Evolutionary conservation across 1,140 invertebrate genomes (phyloP).

Genomic region (Brachionus calyciflorus): DNA sequence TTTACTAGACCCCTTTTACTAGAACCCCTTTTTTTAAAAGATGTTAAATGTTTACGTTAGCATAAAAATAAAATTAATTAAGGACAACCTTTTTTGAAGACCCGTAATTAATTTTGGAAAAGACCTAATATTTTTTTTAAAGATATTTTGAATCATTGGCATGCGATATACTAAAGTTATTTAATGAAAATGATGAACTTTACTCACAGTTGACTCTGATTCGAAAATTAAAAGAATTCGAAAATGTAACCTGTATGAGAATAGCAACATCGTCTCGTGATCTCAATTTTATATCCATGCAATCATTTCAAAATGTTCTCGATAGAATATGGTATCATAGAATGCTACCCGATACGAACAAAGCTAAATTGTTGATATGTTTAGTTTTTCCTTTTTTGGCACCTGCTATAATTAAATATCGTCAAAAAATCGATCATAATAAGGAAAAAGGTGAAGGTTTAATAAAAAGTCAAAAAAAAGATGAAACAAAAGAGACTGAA

Average conservation of each 20-base stretch:
- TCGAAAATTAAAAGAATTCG: conserved; percentile 16
- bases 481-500: background rate
- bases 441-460: too few relatives aligned
- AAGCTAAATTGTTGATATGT: background rate
- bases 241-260: background rate
- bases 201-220: conserved; percentile 22
- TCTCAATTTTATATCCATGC: conserved; percentile 16
- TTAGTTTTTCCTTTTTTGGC: conserved; percentile 21
- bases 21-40: too few relatives aligned
- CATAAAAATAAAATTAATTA: too few relatives aligned
- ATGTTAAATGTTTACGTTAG: too few relatives aligned
- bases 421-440: background rate
- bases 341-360: conserved; percentile 30
- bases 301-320: conserved; percentile 28
- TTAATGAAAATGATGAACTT: conserved; percentile 18
- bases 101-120: too few relatives aligned
- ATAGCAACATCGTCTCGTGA: background rate
- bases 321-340: conserved; percentile 29
- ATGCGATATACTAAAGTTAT: conserved; percentile 38
- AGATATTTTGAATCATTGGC: conserved; percentile 17
- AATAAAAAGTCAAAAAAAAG: background rate
- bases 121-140: background rate
- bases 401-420: background rate
- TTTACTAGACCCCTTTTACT: too few relatives aligned
- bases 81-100: too few relatives aligned